A percentile compares a stretch with the other conserved stretches of the same genome.
These are phyloP conservation scores for Platygyra sinensis DNA, from an alignment of 64 coral and sea anemone species.

Conservation along the genomic window DNA sequence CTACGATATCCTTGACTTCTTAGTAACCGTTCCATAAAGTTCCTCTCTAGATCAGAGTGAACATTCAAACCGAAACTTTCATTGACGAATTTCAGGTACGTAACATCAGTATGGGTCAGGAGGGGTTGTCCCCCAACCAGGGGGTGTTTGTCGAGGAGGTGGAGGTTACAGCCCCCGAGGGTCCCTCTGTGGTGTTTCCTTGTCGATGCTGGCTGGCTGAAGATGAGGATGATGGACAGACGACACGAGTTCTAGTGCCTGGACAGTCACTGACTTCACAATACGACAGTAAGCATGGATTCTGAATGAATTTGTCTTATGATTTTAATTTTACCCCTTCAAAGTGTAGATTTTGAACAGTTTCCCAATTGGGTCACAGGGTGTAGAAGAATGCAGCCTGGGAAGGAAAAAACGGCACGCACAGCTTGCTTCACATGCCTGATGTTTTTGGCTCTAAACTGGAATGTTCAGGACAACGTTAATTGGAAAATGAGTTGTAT, in stretches of 20 bases:
- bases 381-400: too few species aligned
- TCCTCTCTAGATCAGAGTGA: too few species aligned
- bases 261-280: constrained; percentile 71
- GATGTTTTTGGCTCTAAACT: too few species aligned
- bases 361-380: too few species aligned
- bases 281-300: constrained; percentile 82
- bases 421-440: too few species aligned
- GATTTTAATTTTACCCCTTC: not conserved
- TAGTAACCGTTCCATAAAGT: too few species aligned
- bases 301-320: not conserved
- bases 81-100: not conserved
- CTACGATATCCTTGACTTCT: too few species aligned
- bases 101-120: constrained; percentile 31
- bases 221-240: constrained; percentile 92
- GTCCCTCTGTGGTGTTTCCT: constrained; percentile 74
- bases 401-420: too few species aligned
- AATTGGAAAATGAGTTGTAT: too few species aligned
- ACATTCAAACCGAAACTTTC: too few species aligned
- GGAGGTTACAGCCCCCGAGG: constrained; percentile 65
- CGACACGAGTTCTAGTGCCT: constrained; percentile 67
- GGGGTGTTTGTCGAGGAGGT: constrained; percentile 90
- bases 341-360: too few species aligned
- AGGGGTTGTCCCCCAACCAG: constrained; percentile 43
- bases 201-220: constrained; percentile 93
- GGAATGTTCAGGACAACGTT: too few species aligned